Conservation (phyloP, 2,888 invertebrate species). For the Neria commutata region DNA sequence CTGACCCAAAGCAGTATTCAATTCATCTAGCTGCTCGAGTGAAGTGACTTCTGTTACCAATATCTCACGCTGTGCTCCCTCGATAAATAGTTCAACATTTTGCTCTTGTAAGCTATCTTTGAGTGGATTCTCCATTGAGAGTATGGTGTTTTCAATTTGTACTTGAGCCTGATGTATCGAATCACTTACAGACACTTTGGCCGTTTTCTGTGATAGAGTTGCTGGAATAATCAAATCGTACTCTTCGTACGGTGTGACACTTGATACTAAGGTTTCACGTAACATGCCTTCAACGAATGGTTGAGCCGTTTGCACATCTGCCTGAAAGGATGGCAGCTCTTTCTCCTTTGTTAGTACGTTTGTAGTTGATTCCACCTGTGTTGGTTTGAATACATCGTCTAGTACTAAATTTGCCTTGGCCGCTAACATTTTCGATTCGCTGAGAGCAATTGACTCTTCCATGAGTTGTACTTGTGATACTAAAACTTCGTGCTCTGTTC, state of each 20-base stretch:
- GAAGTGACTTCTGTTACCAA: constrained; percentile 39
- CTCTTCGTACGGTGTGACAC: constrained; percentile 37
- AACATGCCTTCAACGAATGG: constrained; percentile 34
- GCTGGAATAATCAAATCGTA: constrained; percentile 21
- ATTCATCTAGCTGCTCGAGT: constrained; percentile 36
- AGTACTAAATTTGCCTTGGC: constrained; percentile 32
- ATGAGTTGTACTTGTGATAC: constrained; percentile 36
- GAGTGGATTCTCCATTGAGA: constrained; percentile 40
- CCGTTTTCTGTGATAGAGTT: constrained; percentile 3
- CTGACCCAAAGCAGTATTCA: constrained; percentile 11
- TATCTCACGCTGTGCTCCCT: constrained; percentile 44
- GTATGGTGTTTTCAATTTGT: constrained; percentile 31
- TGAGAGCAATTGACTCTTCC: constrained; percentile 33
- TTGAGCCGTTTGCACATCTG: constrained; percentile 28
- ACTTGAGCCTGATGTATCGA: constrained; percentile 35
- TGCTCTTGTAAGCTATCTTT: constrained; percentile 8
- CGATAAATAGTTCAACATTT: constrained; percentile 42
- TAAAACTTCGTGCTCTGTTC: constrained; percentile 36
- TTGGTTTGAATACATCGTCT: constrained; percentile 33
- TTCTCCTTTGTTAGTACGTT: constrained; percentile 41
- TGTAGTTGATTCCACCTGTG: constrained; percentile 31
- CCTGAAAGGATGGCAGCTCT: constrained; percentile 18
- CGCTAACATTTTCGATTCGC: constrained; percentile 1
- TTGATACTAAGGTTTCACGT: constrained; percentile 34
- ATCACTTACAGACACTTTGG: constrained; percentile 20